Percentiles rank a stretch among this genome's conserved stretches.
Evolutionary conservation across 2,113 vertebrate genomes (phyloP).

Genomic region (Carettochelys insculpta): DNA sequence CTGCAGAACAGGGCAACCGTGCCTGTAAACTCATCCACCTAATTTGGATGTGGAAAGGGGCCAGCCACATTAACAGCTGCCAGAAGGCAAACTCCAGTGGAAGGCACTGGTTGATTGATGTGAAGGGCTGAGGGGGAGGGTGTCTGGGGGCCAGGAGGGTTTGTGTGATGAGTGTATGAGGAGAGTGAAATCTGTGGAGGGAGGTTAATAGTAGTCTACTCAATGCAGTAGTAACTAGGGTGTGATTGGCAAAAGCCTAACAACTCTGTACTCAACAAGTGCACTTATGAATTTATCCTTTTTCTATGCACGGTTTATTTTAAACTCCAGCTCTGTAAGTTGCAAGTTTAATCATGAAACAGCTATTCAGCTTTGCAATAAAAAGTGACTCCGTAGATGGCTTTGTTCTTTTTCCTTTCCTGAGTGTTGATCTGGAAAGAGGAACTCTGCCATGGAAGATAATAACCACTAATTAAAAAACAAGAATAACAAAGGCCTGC

Average conservation of each 20-base stretch:
- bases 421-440: neutral
- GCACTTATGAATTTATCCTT: slow-evolving; percentile 42
- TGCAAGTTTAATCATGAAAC: slow-evolving; percentile 64
- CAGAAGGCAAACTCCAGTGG: neutral
- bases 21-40: neutral
- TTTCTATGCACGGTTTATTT: slow-evolving; percentile 50
- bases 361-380: slow-evolving; percentile 56
- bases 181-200: neutral
- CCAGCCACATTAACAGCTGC: neutral
- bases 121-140: fast-evolving
- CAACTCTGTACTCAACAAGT: slow-evolving; percentile 16
- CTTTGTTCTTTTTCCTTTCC: slow-evolving; percentile 40
- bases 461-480: neutral
- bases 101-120: neutral
- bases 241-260: slow-evolving; percentile 23
- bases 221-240: neutral
- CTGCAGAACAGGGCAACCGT: neutral
- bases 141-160: neutral
- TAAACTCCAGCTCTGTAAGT: slow-evolving; percentile 37
- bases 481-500: neutral
- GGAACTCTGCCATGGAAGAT: neutral
- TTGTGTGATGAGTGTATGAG: neutral
- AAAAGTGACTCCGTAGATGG: slow-evolving; percentile 50
- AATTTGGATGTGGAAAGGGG: neutral
- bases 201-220: neutral